Conservation (phyloP, 2,113 vertebrate genomes). For the Potamarius usumacintae region DNA sequence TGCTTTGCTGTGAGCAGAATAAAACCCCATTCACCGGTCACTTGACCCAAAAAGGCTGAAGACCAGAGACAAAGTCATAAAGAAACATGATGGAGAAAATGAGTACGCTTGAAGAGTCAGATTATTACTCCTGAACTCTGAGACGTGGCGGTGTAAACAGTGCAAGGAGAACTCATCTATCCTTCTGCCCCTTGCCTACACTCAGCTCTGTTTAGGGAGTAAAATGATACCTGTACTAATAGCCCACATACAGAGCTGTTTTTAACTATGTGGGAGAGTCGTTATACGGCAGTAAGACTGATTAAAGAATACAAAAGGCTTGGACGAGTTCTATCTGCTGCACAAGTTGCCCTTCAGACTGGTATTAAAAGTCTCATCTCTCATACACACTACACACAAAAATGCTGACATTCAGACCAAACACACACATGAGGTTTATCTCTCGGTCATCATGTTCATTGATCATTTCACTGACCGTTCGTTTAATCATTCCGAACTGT, state of each 20-base stretch:
- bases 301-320: neutral
- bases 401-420: neutral
- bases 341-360: neutral
- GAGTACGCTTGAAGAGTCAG: neutral
- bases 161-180: neutral
- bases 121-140: neutral
- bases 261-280: neutral
- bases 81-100: neutral
- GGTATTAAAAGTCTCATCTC: neutral
- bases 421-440: neutral
- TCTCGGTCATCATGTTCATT: neutral
- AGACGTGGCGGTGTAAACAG: neutral
- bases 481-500: neutral
- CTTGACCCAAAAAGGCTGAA: neutral
- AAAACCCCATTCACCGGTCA: neutral
- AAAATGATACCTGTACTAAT: neutral
- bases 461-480: neutral
- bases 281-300: neutral
- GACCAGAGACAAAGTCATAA: neutral
- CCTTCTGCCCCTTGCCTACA: neutral
- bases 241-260: neutral
- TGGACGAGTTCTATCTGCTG: neutral
- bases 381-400: neutral
- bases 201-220: neutral
- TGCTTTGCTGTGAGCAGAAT: neutral